Conservation (phyloP, 2,888 invertebrate genomes). For the Drosophila mettleri region DNA sequence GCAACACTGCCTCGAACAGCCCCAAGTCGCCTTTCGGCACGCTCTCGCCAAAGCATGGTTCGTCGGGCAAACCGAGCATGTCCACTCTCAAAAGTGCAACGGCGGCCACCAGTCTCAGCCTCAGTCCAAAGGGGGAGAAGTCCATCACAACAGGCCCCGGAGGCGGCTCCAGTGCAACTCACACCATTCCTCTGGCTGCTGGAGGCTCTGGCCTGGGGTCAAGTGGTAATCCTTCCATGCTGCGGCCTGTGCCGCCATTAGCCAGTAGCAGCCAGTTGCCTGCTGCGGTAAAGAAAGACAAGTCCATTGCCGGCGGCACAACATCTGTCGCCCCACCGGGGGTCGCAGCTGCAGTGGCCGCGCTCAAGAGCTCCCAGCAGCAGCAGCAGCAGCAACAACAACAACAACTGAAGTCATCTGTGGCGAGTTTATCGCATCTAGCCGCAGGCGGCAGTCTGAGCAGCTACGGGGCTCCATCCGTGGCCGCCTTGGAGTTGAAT, state of each 20-base stretch:
- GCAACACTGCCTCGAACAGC: constrained; percentile 89
- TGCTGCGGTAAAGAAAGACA: constrained; percentile 41
- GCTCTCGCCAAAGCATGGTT: constrained; percentile 91
- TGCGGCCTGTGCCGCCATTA: constrained; percentile 85
- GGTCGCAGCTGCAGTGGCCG: constrained; percentile 65
- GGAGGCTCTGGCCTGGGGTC: constrained; percentile 4
- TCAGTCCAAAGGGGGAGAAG: constrained; percentile 82
- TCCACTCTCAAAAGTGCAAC: constrained; percentile 92
- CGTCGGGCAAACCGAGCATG: constrained; percentile 95
- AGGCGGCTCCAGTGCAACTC: constrained; percentile 13
- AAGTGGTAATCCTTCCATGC: constrained; percentile 45
- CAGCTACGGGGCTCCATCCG: constrained; percentile 46
- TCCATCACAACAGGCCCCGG: constrained; percentile 28
- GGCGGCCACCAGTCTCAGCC: constrained; percentile 80
- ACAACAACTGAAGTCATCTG: constrained; percentile 74
- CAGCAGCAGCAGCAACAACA: constrained; percentile 62
- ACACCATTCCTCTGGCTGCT: constrained; percentile 17
- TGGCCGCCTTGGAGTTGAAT: constrained; percentile 64
- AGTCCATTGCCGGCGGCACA: constrained; percentile 24
- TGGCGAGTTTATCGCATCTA: constrained; percentile 69
- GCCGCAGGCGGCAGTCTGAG: constrained; percentile 63
- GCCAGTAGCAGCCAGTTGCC: constrained; percentile 76
- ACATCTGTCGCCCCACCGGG: constrained; percentile 22
- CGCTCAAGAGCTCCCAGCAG: constrained; percentile 64
- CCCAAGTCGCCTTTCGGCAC: constrained; percentile 91